Percentiles rank a stretch among this genome's conserved stretches.
phyloP scores from a whole-genome alignment of 2,888 invertebrate species.

The Drosophila nr. medialis region DNA sequence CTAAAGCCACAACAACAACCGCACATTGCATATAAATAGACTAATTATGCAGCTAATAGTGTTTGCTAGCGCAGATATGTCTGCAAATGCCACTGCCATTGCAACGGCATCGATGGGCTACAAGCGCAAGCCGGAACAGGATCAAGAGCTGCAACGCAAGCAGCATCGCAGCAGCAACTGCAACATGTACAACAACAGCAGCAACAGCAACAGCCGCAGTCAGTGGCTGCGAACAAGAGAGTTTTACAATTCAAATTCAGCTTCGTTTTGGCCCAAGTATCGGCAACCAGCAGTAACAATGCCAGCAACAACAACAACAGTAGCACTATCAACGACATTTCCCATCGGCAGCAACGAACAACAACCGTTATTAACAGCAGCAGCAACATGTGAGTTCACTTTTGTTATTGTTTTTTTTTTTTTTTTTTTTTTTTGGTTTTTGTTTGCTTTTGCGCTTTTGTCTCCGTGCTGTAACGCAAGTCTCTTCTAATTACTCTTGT shows the following conservation, averaged over 20 bases:
- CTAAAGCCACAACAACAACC: conserved; percentile 6
- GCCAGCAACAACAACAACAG: conserved; percentile 7
- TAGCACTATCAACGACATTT: conserved; percentile 10
- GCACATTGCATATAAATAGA: not conserved
- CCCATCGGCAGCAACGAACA: conserved; percentile 23
- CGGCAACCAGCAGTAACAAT: conserved; percentile 12
- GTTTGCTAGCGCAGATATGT: conserved; percentile 7
- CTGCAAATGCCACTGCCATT: conserved; percentile 1
- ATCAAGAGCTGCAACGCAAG: conserved; percentile 49
- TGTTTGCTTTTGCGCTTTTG: conserved; percentile 25
- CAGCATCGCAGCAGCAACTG: conserved; percentile 32
- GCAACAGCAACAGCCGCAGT: conserved; percentile 4
- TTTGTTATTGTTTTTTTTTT: conserved; percentile 43
- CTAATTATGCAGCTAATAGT: conserved; percentile 36
- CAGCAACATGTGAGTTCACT: conserved; percentile 54
- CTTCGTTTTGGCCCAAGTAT: conserved; percentile 27
- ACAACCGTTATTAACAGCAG: conserved; percentile 7
- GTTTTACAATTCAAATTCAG: conserved; percentile 59
- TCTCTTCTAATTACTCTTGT: conserved; percentile 5
- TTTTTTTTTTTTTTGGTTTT: conserved; percentile 16
- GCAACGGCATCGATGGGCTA: conserved; percentile 13
- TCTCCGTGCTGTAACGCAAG: conserved; percentile 15
- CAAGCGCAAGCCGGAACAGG: conserved; percentile 61
- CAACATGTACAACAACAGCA: conserved; percentile 13
- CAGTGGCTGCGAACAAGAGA: conserved; percentile 39